Base-by-base conservation (phyloP, 2,888 invertebrate genomes). In the Diadegma fenestrale region DNA sequence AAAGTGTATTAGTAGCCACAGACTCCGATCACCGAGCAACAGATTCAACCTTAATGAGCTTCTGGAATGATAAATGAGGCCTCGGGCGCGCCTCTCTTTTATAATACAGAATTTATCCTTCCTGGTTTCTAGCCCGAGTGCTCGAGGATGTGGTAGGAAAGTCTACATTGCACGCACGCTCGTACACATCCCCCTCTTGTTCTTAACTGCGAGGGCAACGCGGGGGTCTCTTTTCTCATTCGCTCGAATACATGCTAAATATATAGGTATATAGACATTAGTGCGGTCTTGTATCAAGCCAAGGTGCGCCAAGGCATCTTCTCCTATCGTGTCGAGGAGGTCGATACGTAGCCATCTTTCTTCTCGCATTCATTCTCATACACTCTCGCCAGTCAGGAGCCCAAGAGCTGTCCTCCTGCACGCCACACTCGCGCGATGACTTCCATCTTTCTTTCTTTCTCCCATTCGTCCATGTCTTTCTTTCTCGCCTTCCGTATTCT, bases 1-100 rank as follows among this genome's bases (percentile, higher is more conserved):
- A 85, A 89, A 88, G 88, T 90, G 61, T 81, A 76, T 80, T 72
- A 63, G 69, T 76, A 91, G 93, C 93, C 91, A 91, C 90, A 90
- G 89, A 91, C 73, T 73, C 77, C 92, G 92, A 93, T 93, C 92
- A 91, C 91, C 89, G 91, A 89, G 92, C 92, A 92, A 93, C 92
- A 93, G 94, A 94, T 94, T 94, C 93, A 91, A 91, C 91, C 93
- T 93, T 94, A 94, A 94, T 94, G 94, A 94, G 94, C 93, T 93
- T 90, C 90, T 90, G 89, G 93, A 93, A 94, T 94, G 94, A 95
- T 94, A 94, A 94, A 94, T 94, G 93, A 92, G 91, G 91, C 90
- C 93, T 93, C 94, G 93, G 92, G 93, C 93, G 94, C 94, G 93
- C 94, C 94, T 94, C 93, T 93, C 91, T 93, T 82, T 89, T 83